Percentiles rank a stretch among this genome's conserved stretches.
These are phyloP conservation scores for Hemitrygon akajei DNA, from an alignment of 2,797 vertebrate species.

Conservation along the genomic window DNA sequence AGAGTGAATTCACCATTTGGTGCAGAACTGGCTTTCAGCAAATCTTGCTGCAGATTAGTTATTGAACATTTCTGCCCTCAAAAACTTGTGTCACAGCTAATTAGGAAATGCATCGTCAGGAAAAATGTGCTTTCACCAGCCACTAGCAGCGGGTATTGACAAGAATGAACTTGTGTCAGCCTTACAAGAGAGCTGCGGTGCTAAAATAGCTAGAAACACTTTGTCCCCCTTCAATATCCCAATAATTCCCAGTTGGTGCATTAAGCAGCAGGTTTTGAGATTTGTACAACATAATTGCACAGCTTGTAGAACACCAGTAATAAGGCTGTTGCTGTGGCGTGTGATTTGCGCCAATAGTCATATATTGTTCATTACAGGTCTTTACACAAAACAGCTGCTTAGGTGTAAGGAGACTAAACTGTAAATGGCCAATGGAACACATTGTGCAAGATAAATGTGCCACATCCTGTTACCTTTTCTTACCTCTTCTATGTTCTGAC, in stretches of 20 bases:
- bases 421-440: background rate
- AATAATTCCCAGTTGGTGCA: constrained; percentile 38
- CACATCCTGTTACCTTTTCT: background rate
- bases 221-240: constrained; percentile 42
- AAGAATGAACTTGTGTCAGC: constrained; percentile 48
- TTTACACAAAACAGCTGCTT: background rate
- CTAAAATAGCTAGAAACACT: constrained; percentile 48
- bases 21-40: constrained; percentile 38
- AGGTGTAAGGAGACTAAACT: constrained; percentile 14
- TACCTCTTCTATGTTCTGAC: no score
- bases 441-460: background rate
- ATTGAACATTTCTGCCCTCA: constrained; percentile 40
- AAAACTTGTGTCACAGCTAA: constrained; percentile 46
- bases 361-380: constrained; percentile 17
- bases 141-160: constrained; percentile 53
- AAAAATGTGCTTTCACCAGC: constrained; percentile 53
- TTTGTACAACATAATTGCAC: constrained; percentile 1
- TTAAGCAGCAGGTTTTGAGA: constrained; percentile 29
- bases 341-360: background rate
- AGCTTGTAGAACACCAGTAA: constrained; percentile 29
- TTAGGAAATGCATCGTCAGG: constrained; percentile 55
- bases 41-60: background rate
- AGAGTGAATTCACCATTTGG: background rate
- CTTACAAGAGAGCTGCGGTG: constrained; percentile 45
- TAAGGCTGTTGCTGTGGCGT: constrained; percentile 20